Base-by-base conservation (phyloP, 2,888 invertebrate species). In the Deilephila porcellus region DNA sequence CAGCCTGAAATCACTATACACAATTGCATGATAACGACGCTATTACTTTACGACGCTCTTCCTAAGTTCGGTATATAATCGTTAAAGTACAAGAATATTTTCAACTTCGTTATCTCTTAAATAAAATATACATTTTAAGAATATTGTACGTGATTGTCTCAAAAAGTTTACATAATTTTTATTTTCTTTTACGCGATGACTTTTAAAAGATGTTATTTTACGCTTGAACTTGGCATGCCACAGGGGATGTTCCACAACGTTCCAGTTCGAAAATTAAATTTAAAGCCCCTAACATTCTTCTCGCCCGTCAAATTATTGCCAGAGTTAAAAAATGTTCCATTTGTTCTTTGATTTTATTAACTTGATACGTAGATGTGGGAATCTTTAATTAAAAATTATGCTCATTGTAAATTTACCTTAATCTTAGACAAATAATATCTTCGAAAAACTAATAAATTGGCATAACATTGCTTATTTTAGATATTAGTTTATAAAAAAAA, bases 221-320 rank as follows among this genome's bases (percentile, higher is more conserved):
- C 81, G 85, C 86, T 90, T 88, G 89, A 92, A 92, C 88, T 91
- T 90, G 81, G 85, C 88, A 83, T 84, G 90, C 91, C 91, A 84
- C 89, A 84, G 85, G 93, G 93, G 88, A 93, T 91, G 87, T 90
- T 93, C 90, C 90, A 90, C 91, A 92, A 91, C 90, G 90, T 92
- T 93, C 82, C 88, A 85, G 90, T 90, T 91, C 88, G 89, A 89
- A 94, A 94, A 94, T 94, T 94, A 93, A 94, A 94, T 94, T 94
- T 92, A 91, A 93, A 91, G 91, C 92, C 94, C 93, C 93, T 89
- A 87, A 86, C 87, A 86, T 91, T 94, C 93, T 92, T 92, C 82
- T 91, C 90, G 88, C 93, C 93, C 93, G 90, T 84, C 85, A 79
- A 91, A 93, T 93, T 91, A 91, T 91, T 88, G 88, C 88, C 85